Evolutionary conservation across 2,113 vertebrate species (phyloP), one percentile per base, ranked within the genome.

Genomic region (Aspiorhynchus laticeps): DNA sequence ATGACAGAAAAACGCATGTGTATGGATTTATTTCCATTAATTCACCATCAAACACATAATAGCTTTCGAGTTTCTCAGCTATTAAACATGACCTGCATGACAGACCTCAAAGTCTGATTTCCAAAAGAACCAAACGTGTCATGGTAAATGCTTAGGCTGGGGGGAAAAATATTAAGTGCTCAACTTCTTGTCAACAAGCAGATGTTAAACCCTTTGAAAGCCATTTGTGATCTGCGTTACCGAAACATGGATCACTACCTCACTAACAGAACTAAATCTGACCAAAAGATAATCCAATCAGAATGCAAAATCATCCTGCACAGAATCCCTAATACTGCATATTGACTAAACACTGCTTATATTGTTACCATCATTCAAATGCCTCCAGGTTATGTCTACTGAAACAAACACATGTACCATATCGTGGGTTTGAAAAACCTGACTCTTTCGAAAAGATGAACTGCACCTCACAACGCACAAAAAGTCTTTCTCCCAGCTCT

Each of bases 301-400:
- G 80, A 81, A 80, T 33, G 31, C 31, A 38, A 36, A 59, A 36
- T 11, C 28, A 69, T 51, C 26, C 80, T 67, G 80, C 61, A 17
- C 21, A 38, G 69, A 76, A 36, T 56, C 67, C 73, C 77, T 81
- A 92, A 93, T 93, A 94, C 93, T 94, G 92, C 91, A 92, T 88
- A 38, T 31, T 74, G 86, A 88, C 87, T 88, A 85, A 92, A 93
- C 92, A 92, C 91, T 91, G 92, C 85, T 76, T 73, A 46, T 85
- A 91, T 84, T 71, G 80, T 84, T 33, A 80, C 88, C 87, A 48
- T 33, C 74, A 78, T 81, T 73, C 63, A 53, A 79, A 33, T 1
- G 31, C 76, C 76, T 51, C 26, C 46, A 10, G 71, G 48, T 73
- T 38, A 24, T 24, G 33, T 73, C 69, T 36, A 26, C 24, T 56